Evolutionary conservation across 2,113 vertebrate species (phyloP), one percentile per base, ranked within the genome.

Genomic region (Glaucidium brasilianum): DNA sequence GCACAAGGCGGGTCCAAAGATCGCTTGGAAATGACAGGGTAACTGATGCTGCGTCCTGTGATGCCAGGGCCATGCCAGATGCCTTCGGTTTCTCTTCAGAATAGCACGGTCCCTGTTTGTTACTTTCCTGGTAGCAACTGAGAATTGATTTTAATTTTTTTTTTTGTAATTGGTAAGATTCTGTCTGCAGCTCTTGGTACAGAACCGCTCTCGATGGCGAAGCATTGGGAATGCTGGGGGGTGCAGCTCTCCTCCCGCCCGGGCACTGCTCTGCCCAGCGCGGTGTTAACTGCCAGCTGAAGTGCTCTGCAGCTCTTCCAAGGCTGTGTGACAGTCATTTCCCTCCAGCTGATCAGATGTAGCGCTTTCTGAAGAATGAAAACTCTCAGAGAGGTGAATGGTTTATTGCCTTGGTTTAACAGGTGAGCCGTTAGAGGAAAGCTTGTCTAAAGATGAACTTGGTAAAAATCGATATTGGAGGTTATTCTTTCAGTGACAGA

Each of bases 371-470:
- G 9, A 17, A 62, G 72, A n/a, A 15, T 4, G 25, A 12, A 50
- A 23, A 10, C 8, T 2, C 52, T 32, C 43, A 7, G 43, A 66
- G 59, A 39, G 27, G 62, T 5, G 50, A 30, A 6, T 0, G 0
- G 35, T 18, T 41, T 35, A 4, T 52, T 58, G 32, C 9, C 45
- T 37, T 37, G 56, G 32, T 81, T 55, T 47, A 41, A 16, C 29
- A 49, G 62, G 26, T 49, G 56, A 75, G 52, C 20, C 4, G 6
- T 23, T 32, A 27, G 30, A 66, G 58, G 30, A 87, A 30, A 62
- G 10, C 72, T 37, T 13, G 53, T 32, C 76, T 67, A 2, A 62
- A n/a, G 68, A 41, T 21, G 27, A 26, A 32, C 32, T 23, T 26
- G n/a, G 53, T n/a, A 16, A 29, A 66, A 71, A n/a, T 27, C 45